Evolutionary conservation across 2,888 invertebrate species (phyloP).

Genomic region (Drosophila paramelanica): DNA sequence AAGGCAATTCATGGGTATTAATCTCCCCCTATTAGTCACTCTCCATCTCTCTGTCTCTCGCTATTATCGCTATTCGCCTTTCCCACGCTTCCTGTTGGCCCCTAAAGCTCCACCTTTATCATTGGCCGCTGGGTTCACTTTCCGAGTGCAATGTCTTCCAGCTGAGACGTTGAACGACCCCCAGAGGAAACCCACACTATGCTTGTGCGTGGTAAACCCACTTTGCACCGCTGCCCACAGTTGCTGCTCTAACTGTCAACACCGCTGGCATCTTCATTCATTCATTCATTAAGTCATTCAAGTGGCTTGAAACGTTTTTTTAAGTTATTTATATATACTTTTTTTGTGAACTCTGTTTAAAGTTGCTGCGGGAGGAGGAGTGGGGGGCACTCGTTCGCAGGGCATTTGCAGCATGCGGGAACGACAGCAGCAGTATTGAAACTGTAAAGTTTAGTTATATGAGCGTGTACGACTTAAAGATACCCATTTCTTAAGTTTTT

Average conservation of each 20-base stretch:
- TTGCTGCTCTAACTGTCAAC: slow-evolving; percentile 36
- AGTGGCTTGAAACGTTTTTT: slow-evolving; percentile 49
- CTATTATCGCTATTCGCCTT: not conserved
- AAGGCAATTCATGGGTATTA: no score
- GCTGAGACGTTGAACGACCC: slow-evolving; percentile 60
- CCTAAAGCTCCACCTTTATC: slow-evolving; percentile 3
- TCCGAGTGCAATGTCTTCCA: slow-evolving; percentile 45
- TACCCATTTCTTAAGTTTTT: not conserved
- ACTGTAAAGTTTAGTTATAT: not conserved
- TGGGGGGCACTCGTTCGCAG: not conserved
- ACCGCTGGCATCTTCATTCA: slow-evolving; percentile 30
- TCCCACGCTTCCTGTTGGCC: slow-evolving; percentile 1
- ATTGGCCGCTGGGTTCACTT: slow-evolving; percentile 4
- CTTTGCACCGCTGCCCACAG: slow-evolving; percentile 18
- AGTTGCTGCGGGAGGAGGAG: slow-evolving; percentile 26
- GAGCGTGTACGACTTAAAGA: not conserved
- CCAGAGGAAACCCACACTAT: slow-evolving; percentile 29
- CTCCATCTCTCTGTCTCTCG: not conserved
- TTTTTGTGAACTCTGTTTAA: slow-evolving; percentile 34
- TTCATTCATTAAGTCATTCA: slow-evolving; percentile 67
- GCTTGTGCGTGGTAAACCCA: slow-evolving; percentile 13
- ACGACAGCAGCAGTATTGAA: slow-evolving; percentile 7
- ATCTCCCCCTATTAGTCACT: not conserved
- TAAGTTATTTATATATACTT: not conserved
- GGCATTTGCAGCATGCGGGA: slow-evolving; percentile 7